Percentiles rank a stretch among this genome's conserved stretches.
Evolutionary conservation across 2,113 vertebrate species (phyloP).

Genomic region (Datnioides undecimradiatus): DNA sequence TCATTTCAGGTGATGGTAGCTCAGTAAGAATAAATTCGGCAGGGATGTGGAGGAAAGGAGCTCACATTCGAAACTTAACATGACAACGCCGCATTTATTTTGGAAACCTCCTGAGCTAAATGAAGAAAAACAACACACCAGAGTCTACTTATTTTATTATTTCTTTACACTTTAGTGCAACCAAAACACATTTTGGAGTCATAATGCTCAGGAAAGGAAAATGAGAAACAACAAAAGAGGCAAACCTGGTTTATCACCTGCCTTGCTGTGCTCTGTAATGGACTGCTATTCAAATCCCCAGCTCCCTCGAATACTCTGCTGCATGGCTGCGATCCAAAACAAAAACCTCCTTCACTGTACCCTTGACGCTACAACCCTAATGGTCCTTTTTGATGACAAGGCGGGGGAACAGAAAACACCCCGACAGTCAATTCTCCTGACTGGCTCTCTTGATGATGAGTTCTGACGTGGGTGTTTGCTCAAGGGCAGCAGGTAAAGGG

Average conservation of each 20-base stretch:
- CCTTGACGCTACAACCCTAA: slow-evolving; percentile 64
- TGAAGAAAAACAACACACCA: not conserved
- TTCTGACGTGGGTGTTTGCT: slow-evolving; percentile 46
- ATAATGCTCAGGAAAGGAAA: slow-evolving; percentile 47
- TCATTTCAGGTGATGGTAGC: slow-evolving; percentile 14
- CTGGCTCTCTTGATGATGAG: slow-evolving; percentile 41
- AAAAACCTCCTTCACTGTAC: slow-evolving; percentile 69
- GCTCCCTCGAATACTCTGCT: slow-evolving; percentile 54
- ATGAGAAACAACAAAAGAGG: slow-evolving; percentile 54
- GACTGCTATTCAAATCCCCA: slow-evolving; percentile 65
- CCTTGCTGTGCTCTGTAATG: slow-evolving; percentile 62
- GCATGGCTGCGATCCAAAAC: slow-evolving; percentile 67
- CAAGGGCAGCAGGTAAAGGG: slow-evolving; percentile 54
- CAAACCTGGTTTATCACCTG: slow-evolving; percentile 55
- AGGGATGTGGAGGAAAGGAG: not conserved
- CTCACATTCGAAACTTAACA: slow-evolving; percentile 27
- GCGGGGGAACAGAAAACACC: slow-evolving; percentile 55
- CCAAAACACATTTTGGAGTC: slow-evolving; percentile 51
- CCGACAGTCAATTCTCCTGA: slow-evolving; percentile 51
- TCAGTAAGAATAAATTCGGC: slow-evolving; percentile 30
- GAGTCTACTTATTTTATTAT: slow-evolving; percentile 18
- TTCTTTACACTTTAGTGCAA: slow-evolving; percentile 36
- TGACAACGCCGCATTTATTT: slow-evolving; percentile 49
- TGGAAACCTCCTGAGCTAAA: slow-evolving; percentile 45
- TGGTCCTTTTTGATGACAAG: slow-evolving; percentile 55